Evolutionary conservation across 1,140 invertebrate species (phyloP), one percentile per base, ranked within the genome.

Genomic region (Euura saliciscinereae): DNA sequence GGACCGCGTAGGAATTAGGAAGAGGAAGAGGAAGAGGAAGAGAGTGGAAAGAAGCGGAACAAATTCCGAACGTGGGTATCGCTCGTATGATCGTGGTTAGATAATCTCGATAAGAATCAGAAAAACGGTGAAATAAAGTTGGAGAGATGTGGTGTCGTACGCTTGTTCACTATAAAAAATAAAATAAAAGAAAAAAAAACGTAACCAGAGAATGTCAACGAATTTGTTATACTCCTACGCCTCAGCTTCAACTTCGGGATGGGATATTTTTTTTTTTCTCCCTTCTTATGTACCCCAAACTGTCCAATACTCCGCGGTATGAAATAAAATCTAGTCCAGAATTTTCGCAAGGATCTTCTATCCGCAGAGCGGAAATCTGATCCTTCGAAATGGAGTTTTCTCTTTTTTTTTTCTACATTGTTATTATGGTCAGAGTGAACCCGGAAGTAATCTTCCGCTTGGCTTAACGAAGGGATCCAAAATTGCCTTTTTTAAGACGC

Each of bases 361-460:
- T 28, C 28, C 28, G 28, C 28, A 1, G 28, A 28, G 51, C 13
- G 51, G 51, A 59, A 59, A 59, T 59, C 51, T 59, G 13, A 59
- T 59, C 51, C 51, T 59, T 59, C 51, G 51, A 59, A 59, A 59
- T 59, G 51, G 51, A 59, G 51, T 59, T 59, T n/a, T n/a, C n/a
- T 28, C 28, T 28, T 28, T 28, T 28, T 28, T 1, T 28, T 28
- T 28, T 28, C 28, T 28, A 28, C 28, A 28, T 28, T 28, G 28
- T 28, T 28, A 28, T 28, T 28, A 28, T 28, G 28, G 28, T 28
- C 28, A 28, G 28, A 28, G 28, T 28, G 1, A 28, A 28, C 1
- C 28, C 28, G 28, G 28, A 28, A 28, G 28, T 28, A 1, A 28
- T 28, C 28, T 28, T 28, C 28, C 28, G 28, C 28, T 1, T 28